A percentile compares a stretch with the other conserved stretches of the same genome.
Conservation (phyloP, 2,888 invertebrate species). For the Tortricodes alternella region DNA sequence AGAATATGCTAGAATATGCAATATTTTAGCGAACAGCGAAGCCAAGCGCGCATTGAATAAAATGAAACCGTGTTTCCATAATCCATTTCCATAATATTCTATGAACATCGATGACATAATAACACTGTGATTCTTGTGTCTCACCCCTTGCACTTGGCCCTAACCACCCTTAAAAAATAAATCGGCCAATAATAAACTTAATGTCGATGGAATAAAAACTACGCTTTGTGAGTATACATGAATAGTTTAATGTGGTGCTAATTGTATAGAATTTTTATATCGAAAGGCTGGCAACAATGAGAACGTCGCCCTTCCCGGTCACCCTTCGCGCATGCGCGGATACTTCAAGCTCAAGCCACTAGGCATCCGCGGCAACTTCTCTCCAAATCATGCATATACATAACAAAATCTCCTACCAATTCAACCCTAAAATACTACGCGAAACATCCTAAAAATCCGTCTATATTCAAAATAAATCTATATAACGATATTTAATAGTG, state of each 20-base stretch:
- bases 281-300: slow-evolving; percentile 71
- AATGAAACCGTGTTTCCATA: not conserved
- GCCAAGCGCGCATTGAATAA: not conserved
- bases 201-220: slow-evolving; percentile 46
- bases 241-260: slow-evolving; percentile 17
- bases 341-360: slow-evolving; percentile 64
- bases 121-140: slow-evolving; percentile 47
- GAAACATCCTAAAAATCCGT: slow-evolving; percentile 72
- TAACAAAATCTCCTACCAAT: slow-evolving; percentile 68
- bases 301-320: slow-evolving; percentile 57
- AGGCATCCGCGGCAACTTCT: slow-evolving; percentile 71
- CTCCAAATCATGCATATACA: slow-evolving; percentile 73
- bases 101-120: slow-evolving; percentile 58
- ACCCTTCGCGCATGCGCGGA: slow-evolving; percentile 74
- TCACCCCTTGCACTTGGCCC: slow-evolving; percentile 35
- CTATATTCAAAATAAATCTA: slow-evolving; percentile 45
- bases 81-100: slow-evolving; percentile 4
- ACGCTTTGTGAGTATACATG: slow-evolving; percentile 42
- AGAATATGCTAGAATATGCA: too few species aligned
- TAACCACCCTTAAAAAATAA: slow-evolving; percentile 37
- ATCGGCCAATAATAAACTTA: slow-evolving; percentile 48
- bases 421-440: slow-evolving; percentile 61
- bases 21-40: not conserved
- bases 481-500: slow-evolving; percentile 8
- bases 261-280: slow-evolving; percentile 49